Conservation (phyloP, 2,113 vertebrate genomes). For the Monarcha castaneiventris region DNA sequence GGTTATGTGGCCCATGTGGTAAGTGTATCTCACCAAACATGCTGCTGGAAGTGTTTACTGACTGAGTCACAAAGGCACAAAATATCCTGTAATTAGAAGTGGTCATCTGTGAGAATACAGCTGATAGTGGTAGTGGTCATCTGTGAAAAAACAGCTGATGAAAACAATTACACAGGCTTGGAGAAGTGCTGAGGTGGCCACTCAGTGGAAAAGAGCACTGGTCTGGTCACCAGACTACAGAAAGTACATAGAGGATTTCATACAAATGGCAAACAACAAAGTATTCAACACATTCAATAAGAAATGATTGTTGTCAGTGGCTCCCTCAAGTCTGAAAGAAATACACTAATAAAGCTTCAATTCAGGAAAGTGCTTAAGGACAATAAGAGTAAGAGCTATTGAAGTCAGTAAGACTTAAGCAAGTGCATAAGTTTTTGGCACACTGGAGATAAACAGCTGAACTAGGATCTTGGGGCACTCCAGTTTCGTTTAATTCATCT, state of each 20-base stretch:
- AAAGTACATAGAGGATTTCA: not conserved
- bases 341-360: not conserved
- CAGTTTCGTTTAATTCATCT: conserved; percentile 25
- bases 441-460: not conserved
- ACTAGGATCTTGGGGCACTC: not conserved
- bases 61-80: not conserved
- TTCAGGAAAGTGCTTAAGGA: not conserved
- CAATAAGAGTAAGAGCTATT: not conserved
- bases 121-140: not conserved
- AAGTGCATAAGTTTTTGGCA: not conserved
- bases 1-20: not conserved
- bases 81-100: not conserved
- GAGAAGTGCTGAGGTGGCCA: not conserved
- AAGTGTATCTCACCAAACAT: not conserved
- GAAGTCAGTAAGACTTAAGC: not conserved
- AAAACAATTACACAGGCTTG: not conserved
- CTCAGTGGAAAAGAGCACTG: not conserved
- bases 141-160: not conserved
- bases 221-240: not conserved
- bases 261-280: not conserved
- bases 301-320: not conserved
- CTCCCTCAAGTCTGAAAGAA: conserved; percentile 28
- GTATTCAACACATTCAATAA: not conserved
- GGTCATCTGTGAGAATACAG: not conserved
- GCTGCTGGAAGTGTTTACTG: not conserved